Base-by-base conservation (phyloP, 2,113 vertebrate genomes). In the Bagarius yarrelli region DNA sequence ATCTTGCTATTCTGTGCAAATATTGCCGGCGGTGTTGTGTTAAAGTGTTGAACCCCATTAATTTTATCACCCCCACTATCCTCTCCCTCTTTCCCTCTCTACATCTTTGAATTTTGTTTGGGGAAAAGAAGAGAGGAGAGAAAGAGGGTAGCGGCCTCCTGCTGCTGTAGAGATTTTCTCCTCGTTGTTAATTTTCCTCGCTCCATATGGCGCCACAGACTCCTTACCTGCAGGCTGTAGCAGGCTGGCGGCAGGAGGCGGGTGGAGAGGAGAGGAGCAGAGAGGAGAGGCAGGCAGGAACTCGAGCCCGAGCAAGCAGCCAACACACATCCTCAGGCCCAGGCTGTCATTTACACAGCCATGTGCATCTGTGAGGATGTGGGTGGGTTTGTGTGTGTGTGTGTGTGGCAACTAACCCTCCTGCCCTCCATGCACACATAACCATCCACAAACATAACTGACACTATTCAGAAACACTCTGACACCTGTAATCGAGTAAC, bases 181-280 rank as follows among this genome's bases (percentile, higher is more conserved):
- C 95, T 97, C 94, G 94, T 96, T 99, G 96, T 99, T 99, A 99
- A 99, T 99, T 99, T 98, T 97, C 96, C 95, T 93, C 91, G 94
- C 96, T 97, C 97, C 97, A 98, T 99, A 99, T 99, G 97, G 96
- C 96, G 95, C 95, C 96, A 91, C 97, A 99, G 96, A 98, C 96
- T 97, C 97, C 98, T 98, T 95, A 99, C 97, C 97, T 99, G 97
- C 94, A 94, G 97, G 97, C 97, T 96, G 95, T 95, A 95, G 95
- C 95, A 95, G 95, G 94, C 95, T 95, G 84, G 93, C 93, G 93
- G 94, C 76, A 66, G 83, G 83, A 86, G 83, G 81, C 61, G 81
- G 81, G 83, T 83, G 74, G 72, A 83, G 81, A 81, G 74, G 78
- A 83, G 66, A 79, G 47, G 85, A 81, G 77, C 63, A 73, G 83